Conservation (phyloP, 2,888 invertebrate genomes). For the Andrena bicolor region DNA sequence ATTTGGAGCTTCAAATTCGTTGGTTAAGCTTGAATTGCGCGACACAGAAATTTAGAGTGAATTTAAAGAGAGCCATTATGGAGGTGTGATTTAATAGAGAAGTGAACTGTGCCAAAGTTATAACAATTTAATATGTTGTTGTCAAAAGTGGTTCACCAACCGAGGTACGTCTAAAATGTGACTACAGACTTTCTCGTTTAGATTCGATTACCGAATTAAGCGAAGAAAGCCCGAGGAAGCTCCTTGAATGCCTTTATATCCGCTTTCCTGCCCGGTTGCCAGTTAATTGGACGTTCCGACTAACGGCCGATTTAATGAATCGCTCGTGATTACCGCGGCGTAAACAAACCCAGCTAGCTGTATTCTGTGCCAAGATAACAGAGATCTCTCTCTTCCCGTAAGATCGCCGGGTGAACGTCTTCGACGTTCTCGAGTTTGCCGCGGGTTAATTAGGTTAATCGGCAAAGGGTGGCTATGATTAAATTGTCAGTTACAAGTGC, state of each 20-base stretch:
- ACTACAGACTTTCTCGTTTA: constrained; percentile 16
- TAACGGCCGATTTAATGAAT: constrained; percentile 67
- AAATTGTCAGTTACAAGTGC: constrained; percentile 37
- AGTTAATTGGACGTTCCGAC: constrained; percentile 66
- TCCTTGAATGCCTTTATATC: constrained; percentile 17
- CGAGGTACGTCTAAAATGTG: neutral
- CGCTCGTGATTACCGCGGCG: constrained; percentile 61
- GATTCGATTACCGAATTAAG: constrained; percentile 25
- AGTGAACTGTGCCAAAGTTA: constrained; percentile 11
- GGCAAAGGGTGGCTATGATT: constrained; percentile 28
- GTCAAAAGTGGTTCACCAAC: constrained; percentile 9
- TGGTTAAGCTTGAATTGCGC: neutral
- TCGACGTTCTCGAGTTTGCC: constrained; percentile 25
- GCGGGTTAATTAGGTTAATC: constrained; percentile 64
- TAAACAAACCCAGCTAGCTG: constrained; percentile 54
- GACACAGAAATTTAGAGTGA: neutral
- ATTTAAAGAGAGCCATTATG: neutral
- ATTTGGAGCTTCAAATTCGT: neutral
- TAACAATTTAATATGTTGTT: neutral
- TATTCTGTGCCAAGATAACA: constrained; percentile 32
- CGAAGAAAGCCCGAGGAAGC: constrained; percentile 27
- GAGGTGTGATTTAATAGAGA: neutral
- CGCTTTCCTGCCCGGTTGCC: constrained; percentile 41
- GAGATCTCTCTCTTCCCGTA: constrained; percentile 17
- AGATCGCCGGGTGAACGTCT: constrained; percentile 28